Evolutionary conservation across 1,140 invertebrate genomes (phyloP), one percentile per base, ranked within the genome.

Genomic region (Babylonia areolata): DNA sequence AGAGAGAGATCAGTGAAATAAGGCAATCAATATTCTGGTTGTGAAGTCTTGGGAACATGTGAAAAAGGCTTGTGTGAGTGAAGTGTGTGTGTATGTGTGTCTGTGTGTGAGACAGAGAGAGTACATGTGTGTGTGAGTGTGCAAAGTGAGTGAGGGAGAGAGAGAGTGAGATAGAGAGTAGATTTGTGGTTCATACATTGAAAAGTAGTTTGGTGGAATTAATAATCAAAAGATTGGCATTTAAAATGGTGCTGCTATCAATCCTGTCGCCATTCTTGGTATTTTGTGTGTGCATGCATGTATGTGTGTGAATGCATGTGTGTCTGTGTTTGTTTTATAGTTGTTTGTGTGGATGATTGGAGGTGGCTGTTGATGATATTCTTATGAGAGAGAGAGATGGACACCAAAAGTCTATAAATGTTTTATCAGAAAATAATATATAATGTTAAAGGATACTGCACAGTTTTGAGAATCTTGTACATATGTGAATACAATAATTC

Each of bases 121-220:
- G 20, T n/a, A n/a, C n/a, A n/a, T n/a, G n/a, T n/a, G n/a, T n/a
- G n/a, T n/a, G n/a, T n/a, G n/a, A n/a, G n/a, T n/a, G n/a, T n/a
- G n/a, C n/a, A n/a, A n/a, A n/a, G n/a, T n/a, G n/a, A 77, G 75
- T 31, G 17, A 33, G 75, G 35, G 75, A 33, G 75, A 77, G 75
- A 77, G 75, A 77, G 75, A 51, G 46, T 11, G 46, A 6, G 46
- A 6, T 11, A 51, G 20, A 51, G 46, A 51, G 46, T 6, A 51
- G 35, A 33, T 39, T 37, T n/a, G 3, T 37, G 23, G 6, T 40
- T 79, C 42, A 2, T 79, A 20, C 58, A 64, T 12, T 23, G 58
- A 64, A n/a, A 28, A 64, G 58, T 23, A 64, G 9, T 64, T 64
- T 64, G 17, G 75, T 0, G n/a, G 3, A 35, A 77, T 33, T 39